Base-by-base conservation (phyloP, 2,113 vertebrate genomes). In the Brachionichthys hirsutus region DNA sequence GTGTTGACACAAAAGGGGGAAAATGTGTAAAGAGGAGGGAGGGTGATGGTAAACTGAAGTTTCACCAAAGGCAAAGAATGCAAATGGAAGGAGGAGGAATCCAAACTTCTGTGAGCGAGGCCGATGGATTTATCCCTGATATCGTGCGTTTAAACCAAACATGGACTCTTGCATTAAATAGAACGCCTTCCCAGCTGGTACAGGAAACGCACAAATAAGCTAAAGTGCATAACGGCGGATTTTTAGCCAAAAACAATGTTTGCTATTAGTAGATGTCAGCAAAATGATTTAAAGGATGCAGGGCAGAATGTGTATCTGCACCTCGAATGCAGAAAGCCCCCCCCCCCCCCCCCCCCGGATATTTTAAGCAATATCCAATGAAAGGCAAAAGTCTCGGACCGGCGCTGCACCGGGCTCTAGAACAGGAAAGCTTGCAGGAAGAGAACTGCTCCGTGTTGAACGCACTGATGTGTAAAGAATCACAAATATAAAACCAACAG, bases 71-170 rank as follows among this genome's bases (percentile, higher is more conserved):
- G 24, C 24, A 30, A 30, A 20, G 54, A 72, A 61, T 58, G 50
- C 46, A 70, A 61, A 34, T 6, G 19, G 9, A 16, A 5, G 6
- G 12, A 30, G 18, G 46, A 54, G 53, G 24, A 53, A 45, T 18
- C 9, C 17, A 10, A 16, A 16, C 24, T 9, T 0, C 11, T 48
- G 49, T 24, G 18, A 12, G 62, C 0, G 17, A 22, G 11, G 54
- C 53, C 43, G 44, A 6, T 24, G 38, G 2, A 20, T 62, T 54
- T 9, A 47, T 46, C 14, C 54, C 43, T 20, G 1, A 16, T 47
- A 19, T 20, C 5, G 0, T 40, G 9, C 12, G 68, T 70, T 16
- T 35, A 56, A 16, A 9, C 11, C 43, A 48, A 64, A 73, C 62
- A 34, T 13, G 35, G 13, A 30, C 36, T 50, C 12, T 13, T 12